phyloP scores from a whole-genome alignment of 2,797 vertebrate genomes.

The Anas acuta region DNA sequence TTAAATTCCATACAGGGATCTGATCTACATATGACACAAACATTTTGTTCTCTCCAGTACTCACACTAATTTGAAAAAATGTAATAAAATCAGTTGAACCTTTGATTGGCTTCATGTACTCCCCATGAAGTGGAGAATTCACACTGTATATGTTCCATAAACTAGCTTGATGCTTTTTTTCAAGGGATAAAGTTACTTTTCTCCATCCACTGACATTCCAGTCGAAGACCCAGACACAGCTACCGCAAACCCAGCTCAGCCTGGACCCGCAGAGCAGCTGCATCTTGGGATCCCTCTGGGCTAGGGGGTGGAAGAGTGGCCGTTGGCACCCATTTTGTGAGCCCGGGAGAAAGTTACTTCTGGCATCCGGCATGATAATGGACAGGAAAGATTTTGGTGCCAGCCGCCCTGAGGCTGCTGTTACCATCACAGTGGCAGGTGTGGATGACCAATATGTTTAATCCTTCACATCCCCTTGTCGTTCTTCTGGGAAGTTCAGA shows the following conservation, averaged over 20 bases:
- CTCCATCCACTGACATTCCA: background rate
- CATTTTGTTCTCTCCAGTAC: background rate
- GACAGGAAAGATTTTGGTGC: background rate
- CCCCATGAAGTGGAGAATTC: background rate
- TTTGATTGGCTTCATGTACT: background rate
- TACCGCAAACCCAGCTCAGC: background rate
- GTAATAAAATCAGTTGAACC: background rate
- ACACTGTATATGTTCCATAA: background rate
- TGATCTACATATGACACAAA: background rate
- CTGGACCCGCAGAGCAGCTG: background rate
- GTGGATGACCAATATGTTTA: conserved; percentile 36
- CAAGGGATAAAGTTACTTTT: background rate
- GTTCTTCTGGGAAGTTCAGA: conserved; percentile 6
- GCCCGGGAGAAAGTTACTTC: background rate
- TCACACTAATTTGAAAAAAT: background rate
- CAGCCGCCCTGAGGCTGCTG: background rate
- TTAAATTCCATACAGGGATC: background rate
- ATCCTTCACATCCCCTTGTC: background rate
- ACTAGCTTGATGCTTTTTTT: background rate
- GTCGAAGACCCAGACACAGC: background rate
- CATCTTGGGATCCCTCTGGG: background rate
- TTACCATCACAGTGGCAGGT: conserved; percentile 21
- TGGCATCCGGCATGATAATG: background rate
- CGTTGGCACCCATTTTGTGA: background rate
- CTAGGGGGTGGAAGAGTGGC: background rate